Conservation (phyloP, 2,113 vertebrate genomes). For the Pogonocichla stellata region DNA sequence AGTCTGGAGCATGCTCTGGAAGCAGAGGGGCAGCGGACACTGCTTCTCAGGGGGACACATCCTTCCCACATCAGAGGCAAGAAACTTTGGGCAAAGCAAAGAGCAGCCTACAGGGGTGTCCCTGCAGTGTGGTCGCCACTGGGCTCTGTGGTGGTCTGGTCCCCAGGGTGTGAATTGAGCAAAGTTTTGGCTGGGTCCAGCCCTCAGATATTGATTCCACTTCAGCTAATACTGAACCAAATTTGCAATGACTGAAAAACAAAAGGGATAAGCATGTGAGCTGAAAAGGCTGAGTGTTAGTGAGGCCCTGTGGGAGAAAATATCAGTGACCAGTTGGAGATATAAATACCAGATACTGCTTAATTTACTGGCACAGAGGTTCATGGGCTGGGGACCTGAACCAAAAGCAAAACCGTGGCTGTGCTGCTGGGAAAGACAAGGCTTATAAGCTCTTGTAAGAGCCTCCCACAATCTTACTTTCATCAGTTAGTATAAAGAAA, state of each 20-base stretch:
- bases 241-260: not conserved
- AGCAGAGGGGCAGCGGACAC: rapidly evolving
- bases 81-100: rapidly evolving
- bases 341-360: not conserved
- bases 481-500: not conserved
- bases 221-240: not conserved
- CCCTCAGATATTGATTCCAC: rapidly evolving
- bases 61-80: not conserved
- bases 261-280: not conserved
- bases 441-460: not conserved
- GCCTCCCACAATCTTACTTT: not conserved
- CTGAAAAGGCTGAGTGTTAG: not conserved
- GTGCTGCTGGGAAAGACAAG: not conserved
- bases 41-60: not conserved
- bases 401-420: not conserved
- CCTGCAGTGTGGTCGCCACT: rapidly evolving
- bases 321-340: not conserved
- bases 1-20: not conserved
- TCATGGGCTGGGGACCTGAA: not conserved
- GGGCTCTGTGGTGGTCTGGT: not conserved
- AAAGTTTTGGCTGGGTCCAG: not conserved
- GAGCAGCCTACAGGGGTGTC: not conserved
- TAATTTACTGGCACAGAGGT: not conserved
- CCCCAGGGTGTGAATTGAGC: rapidly evolving
- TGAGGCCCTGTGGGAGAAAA: not conserved